These are phyloP conservation scores for Dendrolimus pini DNA, from an alignment of 2,888 invertebrate species.

Conservation along the genomic window DNA sequence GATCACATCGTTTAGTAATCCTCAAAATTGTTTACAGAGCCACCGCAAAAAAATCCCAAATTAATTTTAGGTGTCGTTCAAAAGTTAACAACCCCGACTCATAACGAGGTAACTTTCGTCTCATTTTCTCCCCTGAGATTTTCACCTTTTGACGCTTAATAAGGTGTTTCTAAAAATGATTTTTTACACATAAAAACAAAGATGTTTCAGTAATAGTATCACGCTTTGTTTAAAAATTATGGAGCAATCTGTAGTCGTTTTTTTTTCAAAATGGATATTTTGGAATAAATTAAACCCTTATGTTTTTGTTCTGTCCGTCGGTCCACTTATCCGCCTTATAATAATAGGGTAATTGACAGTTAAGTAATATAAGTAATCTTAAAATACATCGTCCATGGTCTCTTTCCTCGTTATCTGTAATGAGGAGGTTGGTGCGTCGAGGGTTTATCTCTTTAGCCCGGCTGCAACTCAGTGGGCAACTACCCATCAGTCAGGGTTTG, in stretches of 20 bases:
- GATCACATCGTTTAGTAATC: background rate
- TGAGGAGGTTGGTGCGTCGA: too few species aligned
- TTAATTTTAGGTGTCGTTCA: slow-evolving; percentile 9
- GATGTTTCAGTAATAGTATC: background rate
- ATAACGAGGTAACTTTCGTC: background rate
- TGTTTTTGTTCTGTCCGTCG: background rate
- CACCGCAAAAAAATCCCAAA: slow-evolving; percentile 4
- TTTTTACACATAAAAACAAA: too few species aligned
- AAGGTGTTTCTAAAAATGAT: too few species aligned
- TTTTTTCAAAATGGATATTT: slow-evolving; percentile 7
- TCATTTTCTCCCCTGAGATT: background rate
- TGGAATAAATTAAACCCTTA: background rate
- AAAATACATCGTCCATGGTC: too few species aligned
- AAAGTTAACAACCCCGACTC: background rate
- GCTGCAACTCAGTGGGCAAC: too few species aligned
- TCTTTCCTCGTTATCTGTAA: too few species aligned
- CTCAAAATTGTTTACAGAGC: slow-evolving; percentile 10
- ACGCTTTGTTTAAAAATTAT: slow-evolving; percentile 7
- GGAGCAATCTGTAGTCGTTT: slow-evolving; percentile 7
- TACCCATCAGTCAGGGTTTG: too few species aligned
- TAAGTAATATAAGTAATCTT: too few species aligned
- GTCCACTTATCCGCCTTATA: background rate
- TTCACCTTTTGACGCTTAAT: background rate
- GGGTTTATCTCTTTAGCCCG: too few species aligned
- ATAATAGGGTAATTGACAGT: too few species aligned